Conservation (phyloP, 2,113 vertebrate genomes). For the human region GRCh38 chr5:179185001-179185500, state of each 20-base stretch:
- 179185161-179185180: background rate
- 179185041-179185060: background rate
- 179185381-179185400: background rate
- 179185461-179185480: background rate
- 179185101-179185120: background rate
- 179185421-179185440: background rate
- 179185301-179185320: background rate
- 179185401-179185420: background rate
- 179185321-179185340: background rate
- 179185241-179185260: background rate
- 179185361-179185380: background rate
- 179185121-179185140: background rate
- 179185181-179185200: background rate
- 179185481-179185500: background rate
- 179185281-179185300: background rate
- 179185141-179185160: too few species aligned
- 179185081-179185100: background rate
- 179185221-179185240: background rate
- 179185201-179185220: background rate
- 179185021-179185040: background rate
- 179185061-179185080: too few species aligned
- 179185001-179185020: background rate
- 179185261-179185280: too few species aligned
- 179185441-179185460: background rate
- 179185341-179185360: background rate